Evolutionary conservation across 2,113 vertebrate species (phyloP).

Genomic region (Nothobranchius furzeri): DNA sequence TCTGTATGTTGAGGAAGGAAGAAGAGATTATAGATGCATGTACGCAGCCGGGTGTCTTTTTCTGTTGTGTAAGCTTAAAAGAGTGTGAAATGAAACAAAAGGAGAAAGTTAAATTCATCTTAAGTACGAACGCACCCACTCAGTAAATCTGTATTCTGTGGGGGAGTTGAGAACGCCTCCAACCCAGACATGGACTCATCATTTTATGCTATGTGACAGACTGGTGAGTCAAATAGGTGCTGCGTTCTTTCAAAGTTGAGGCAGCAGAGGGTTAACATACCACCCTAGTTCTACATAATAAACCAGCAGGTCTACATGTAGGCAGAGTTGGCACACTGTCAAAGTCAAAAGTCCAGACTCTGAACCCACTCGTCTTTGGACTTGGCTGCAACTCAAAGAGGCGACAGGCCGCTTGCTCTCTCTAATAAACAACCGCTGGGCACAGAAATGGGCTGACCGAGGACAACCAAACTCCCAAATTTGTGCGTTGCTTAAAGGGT

Average conservation of each 20-base stretch:
- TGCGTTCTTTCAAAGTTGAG: constrained; percentile 16
- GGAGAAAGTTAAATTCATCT: neutral
- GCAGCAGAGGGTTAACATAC: constrained; percentile 37
- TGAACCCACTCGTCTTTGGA: constrained; percentile 57
- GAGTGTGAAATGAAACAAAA: constrained; percentile 15
- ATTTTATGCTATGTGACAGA: constrained; percentile 29
- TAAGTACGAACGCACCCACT: neutral
- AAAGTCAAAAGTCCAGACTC: constrained; percentile 57
- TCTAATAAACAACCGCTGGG: constrained; percentile 58
- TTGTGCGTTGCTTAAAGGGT: neutral
- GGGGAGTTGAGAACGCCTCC: constrained; percentile 9
- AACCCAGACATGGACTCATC: constrained; percentile 43
- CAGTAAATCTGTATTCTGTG: constrained; percentile 19
- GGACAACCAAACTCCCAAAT: neutral
- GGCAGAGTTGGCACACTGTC: constrained; percentile 42
- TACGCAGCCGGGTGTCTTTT: constrained; percentile 4
- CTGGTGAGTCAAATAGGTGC: constrained; percentile 31
- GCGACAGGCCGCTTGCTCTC: constrained; percentile 45
- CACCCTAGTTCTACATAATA: constrained; percentile 45
- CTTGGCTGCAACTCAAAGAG: constrained; percentile 57
- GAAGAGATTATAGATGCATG: constrained; percentile 20
- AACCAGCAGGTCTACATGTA: constrained; percentile 36
- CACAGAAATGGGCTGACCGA: constrained; percentile 11
- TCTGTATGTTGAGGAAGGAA: neutral
- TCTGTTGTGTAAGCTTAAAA: neutral